Base-by-base conservation (phyloP, 2,113 vertebrate genomes). In the Sinocyclocheilus anophthalmus region DNA sequence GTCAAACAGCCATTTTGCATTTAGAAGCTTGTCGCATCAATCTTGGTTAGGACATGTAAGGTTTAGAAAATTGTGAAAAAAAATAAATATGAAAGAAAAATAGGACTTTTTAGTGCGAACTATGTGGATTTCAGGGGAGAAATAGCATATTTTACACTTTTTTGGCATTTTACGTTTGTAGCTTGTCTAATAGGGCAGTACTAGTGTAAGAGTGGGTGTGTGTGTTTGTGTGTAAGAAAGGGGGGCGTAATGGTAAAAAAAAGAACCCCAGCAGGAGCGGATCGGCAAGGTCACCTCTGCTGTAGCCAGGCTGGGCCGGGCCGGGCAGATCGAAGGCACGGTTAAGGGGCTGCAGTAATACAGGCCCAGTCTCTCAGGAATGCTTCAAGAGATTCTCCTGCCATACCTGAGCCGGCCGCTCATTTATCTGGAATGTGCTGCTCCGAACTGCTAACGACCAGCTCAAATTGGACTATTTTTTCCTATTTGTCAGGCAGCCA, bases 391-490 rank as follows among this genome's bases (percentile, higher is more conserved):
- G 94, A 94, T 94, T 94, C 93, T 94, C 90, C 96, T 95, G 94
- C 96, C 92, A 93, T 95, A 96, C 96, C 96, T 95, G 95, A 94
- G 95, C 93, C 95, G 94, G 94, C 90, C 92, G 88, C 93, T 95
- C 95, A 95, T 96, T 95, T 95, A 94, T 97, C 95, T 94, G 94
- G 88, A 94, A 91, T 87, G 90, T 94, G 86, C 91, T 88, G 90
- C 93, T 93, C 92, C 1, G 78, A 70, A 91, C 95, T 95, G 95
- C 95, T 97, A 97, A 97, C 95, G 96, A 96, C 96, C 95, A 94
- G 90, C 96, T 96, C 94, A 95, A 95, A 97, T 96, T 96, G 96
- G 96, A 96, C 96, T 95, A 96, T 96, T 97, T 97, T 96, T 96
- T 95, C 95, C 93, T 95, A 96, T 94, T 96, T 97, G 96, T 97